Base-by-base conservation (phyloP, 2,113 vertebrate genomes). In the Caretta caretta region DNA sequence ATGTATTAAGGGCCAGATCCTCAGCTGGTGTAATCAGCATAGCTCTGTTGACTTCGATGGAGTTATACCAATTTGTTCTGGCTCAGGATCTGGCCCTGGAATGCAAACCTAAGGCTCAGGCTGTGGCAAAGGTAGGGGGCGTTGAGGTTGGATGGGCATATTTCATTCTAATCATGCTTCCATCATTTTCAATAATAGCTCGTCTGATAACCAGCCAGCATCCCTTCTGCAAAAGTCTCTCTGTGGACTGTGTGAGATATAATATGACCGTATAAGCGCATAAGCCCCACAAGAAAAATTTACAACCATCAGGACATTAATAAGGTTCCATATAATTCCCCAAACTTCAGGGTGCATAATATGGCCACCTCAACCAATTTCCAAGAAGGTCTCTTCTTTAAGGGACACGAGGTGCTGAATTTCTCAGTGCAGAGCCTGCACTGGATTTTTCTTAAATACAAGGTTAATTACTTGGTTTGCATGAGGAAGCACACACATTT, bases 381-480 rank as follows among this genome's bases (percentile, higher is more conserved):
- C 50, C 91, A 83, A 92, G 48, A 95, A 89, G 83, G 87, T 94
- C 82, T 89, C 50, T 76, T 76, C 72, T 94, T 96, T 97, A 97
- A 96, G 84, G 97, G 95, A 84, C 93, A 94, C 88, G 93, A 95
- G 92, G 91, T 95, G 86, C 96, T 97, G 94, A 96, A 97, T 97
- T 96, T 96, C 96, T 93, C 94, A 97, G 90, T 95, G 88, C 42
- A 94, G 94, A 97, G 90, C 90, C 96, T 92, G 96, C 69, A 78
- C 88, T 90, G 95, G 97, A 93, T 94, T 90, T 93, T 95, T 97
- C 94, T 95, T 84, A 80, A 94, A 96, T 96, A 96, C 95, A 93
- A 94, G 92, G 89, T 97, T 97, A 96, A 97, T 96, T 97, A 97
- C 95, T 97, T 84, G 51, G 94, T 94, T 94, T 94, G 95, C 90